phyloP scores from a whole-genome alignment of 2,888 invertebrate species.

The Eurytoma californica region DNA sequence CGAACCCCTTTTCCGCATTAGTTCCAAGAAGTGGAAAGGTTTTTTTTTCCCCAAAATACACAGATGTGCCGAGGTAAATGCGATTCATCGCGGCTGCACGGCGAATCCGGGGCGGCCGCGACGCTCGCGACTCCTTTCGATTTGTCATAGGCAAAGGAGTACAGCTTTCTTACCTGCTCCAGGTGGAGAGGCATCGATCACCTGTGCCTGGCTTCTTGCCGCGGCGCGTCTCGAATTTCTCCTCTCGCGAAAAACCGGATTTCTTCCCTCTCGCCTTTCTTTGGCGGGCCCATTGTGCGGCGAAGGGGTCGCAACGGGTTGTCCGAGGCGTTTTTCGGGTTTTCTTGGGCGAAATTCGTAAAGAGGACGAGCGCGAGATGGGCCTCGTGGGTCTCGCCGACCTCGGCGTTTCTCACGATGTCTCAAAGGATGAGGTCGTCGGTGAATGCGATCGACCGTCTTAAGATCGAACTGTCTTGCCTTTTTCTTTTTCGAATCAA shows the following conservation, averaged over 20 bases:
- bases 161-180: conserved; percentile 48
- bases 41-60: conserved; percentile 63
- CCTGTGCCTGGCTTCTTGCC: conserved; percentile 57
- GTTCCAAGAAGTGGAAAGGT: conserved; percentile 64
- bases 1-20: conserved; percentile 63
- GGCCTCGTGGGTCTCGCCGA: conserved; percentile 13
- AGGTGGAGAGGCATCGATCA: conserved; percentile 60
- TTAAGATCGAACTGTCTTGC: background rate
- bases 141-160: conserved; percentile 24
- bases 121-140: conserved; percentile 40
- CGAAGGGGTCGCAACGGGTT: conserved; percentile 33
- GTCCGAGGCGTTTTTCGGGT: conserved; percentile 42
- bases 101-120: conserved; percentile 4
- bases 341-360: conserved; percentile 30
- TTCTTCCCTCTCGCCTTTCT: conserved; percentile 37
- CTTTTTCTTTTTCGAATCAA: background rate
- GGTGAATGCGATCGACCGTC: conserved; percentile 28
- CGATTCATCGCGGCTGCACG: conserved; percentile 22
- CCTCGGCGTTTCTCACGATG: conserved; percentile 39
- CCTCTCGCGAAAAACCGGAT: conserved; percentile 54
- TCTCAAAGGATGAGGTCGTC: background rate
- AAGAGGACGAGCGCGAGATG: background rate
- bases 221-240: conserved; percentile 33
- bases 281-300: background rate
- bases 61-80: conserved; percentile 41